Evolutionary conservation across 2,113 vertebrate species (phyloP).

Genomic region (Aptenodytes patagonicus): DNA sequence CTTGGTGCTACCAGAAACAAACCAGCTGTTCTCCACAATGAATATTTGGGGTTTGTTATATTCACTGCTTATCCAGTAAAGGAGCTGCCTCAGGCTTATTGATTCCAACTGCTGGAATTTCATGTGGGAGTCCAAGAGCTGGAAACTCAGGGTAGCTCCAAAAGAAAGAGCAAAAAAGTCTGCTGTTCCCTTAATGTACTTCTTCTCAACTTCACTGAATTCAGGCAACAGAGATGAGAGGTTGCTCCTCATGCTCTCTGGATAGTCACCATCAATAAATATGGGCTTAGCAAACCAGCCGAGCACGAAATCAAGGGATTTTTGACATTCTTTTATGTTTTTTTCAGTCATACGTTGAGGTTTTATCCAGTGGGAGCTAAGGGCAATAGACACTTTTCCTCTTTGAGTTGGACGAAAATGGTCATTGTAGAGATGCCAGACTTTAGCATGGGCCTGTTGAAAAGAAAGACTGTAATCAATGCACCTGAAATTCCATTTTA

Average conservation of each 20-base stretch:
- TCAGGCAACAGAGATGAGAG: slow-evolving; percentile 84
- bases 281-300: slow-evolving; percentile 96
- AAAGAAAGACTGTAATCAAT: slow-evolving; percentile 32
- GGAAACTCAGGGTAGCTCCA: slow-evolving; percentile 91
- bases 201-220: slow-evolving; percentile 83
- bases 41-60: slow-evolving; percentile 90
- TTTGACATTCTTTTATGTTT: slow-evolving; percentile 85
- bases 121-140: slow-evolving; percentile 87
- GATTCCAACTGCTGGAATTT: slow-evolving; percentile 91
- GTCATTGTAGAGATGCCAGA: slow-evolving; percentile 91
- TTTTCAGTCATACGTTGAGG: slow-evolving; percentile 81
- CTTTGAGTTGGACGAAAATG: slow-evolving; percentile 83
- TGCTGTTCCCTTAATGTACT: slow-evolving; percentile 83
- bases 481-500: neutral
- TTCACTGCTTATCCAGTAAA: slow-evolving; percentile 91
- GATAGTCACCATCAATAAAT: slow-evolving; percentile 93
- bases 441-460: slow-evolving; percentile 88
- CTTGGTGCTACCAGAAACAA: slow-evolving; percentile 85
- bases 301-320: slow-evolving; percentile 92
- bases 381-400: slow-evolving; percentile 89
- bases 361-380: slow-evolving; percentile 94
- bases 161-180: slow-evolving; percentile 98
- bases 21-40: slow-evolving; percentile 98
- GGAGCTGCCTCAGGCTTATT: slow-evolving; percentile 88
- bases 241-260: slow-evolving; percentile 85